Conservation (phyloP, 2,797 vertebrate species). For the Cyprinodon diabolis region DNA sequence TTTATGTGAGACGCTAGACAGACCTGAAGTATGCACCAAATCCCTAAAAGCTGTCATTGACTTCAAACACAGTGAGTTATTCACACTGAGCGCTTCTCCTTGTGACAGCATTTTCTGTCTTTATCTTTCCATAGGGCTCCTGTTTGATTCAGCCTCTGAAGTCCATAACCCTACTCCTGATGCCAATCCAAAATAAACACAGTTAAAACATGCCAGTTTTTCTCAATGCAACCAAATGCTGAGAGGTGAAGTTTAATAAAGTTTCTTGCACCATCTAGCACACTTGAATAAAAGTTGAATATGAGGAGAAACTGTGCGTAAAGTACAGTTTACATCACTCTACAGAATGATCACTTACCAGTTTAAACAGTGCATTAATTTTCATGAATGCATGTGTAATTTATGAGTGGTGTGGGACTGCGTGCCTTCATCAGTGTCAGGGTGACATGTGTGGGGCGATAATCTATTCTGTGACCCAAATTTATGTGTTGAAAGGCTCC, state of each 20-base stretch:
- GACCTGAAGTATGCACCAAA: conserved; percentile 63
- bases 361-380: conserved; percentile 64
- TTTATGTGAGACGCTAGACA: conserved; percentile 59
- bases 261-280: conserved; percentile 24
- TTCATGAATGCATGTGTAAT: conserved; percentile 61
- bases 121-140: conserved; percentile 64
- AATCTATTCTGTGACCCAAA: conserved; percentile 79
- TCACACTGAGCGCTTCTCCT: conserved; percentile 58
- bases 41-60: conserved; percentile 77
- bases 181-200: conserved; percentile 12
- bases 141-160: conserved; percentile 56
- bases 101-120: conserved; percentile 48
- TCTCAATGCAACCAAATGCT: conserved; percentile 3
- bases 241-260: conserved; percentile 4
- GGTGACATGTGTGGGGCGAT: conserved; percentile 68
- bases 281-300: conserved; percentile 20
- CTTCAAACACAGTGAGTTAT: conserved; percentile 68
- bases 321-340: conserved; percentile 27
- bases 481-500: conserved; percentile 73
- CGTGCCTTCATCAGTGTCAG: conserved; percentile 65
- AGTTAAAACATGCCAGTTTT: neutral
- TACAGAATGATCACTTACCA: conserved; percentile 61
- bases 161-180: conserved; percentile 35
- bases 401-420: conserved; percentile 64
- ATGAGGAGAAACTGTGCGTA: conserved; percentile 24